Conservation (phyloP, 2,113 vertebrate species). For the Phocoena phocoena region DNA sequence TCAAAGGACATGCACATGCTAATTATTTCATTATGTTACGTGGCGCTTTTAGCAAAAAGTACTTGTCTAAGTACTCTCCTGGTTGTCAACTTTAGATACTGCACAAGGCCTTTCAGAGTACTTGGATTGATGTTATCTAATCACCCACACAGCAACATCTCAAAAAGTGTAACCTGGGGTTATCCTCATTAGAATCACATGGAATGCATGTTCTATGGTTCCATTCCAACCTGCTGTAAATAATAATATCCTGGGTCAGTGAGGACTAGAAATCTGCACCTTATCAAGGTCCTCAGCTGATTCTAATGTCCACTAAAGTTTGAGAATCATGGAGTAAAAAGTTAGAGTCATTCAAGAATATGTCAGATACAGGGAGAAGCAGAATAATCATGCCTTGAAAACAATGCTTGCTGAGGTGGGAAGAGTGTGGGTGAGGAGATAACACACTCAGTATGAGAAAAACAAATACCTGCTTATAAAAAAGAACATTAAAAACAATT, state of each 20-base stretch:
- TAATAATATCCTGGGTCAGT: neutral
- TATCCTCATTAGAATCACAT: neutral
- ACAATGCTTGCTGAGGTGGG: neutral
- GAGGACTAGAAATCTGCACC: neutral
- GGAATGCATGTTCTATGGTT: neutral
- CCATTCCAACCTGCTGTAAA: neutral
- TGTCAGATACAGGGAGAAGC: neutral
- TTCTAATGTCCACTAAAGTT: neutral
- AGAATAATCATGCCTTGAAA: neutral
- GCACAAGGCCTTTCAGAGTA: neutral
- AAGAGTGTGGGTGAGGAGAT: neutral
- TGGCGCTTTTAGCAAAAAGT: neutral
- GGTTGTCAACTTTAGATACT: neutral
- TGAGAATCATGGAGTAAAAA: neutral
- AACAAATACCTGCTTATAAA: neutral
- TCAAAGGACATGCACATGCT: neutral
- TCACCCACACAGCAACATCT: neutral
- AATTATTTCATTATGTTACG: constrained; percentile 19
- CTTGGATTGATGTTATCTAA: neutral
- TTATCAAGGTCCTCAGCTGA: neutral
- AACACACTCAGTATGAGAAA: neutral
- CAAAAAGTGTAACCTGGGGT: neutral
- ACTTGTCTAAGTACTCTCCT: neutral
- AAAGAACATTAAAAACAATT: neutral
- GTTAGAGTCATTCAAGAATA: neutral